Evolutionary conservation across 2,113 vertebrate species (phyloP), one percentile per base, ranked within the genome.

Genomic region (Rhinolophus sinicus): DNA sequence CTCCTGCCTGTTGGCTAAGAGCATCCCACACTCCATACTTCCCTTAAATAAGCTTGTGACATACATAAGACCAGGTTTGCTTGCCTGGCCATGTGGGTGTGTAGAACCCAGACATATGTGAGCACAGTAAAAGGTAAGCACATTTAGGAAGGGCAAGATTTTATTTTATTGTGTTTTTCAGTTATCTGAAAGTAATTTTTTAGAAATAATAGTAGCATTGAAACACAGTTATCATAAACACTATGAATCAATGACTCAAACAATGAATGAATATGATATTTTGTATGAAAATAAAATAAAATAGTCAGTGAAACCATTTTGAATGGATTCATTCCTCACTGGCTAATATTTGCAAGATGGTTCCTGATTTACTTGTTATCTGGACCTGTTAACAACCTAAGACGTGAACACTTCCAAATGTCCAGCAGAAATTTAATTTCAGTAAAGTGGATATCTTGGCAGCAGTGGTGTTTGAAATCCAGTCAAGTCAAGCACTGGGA

Each of bases 1-100:
- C 92, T 98, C 33, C 91, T 94, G 70, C 90, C 88, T 95, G 81
- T 93, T 94, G 78, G 30, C 54, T 93, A 52, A 96, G 98, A 95
- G 84, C 72, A 92, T 97, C 94, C 58, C 90, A 97, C 80, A n/a
- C 26, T 92, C 22, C 58, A 9, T 2, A 26, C 40, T 77, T 85
- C 44, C 72, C 70, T 44, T 47, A 69, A 81, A 58, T 19, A 35
- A 92, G 22, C 58, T 15, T 30, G 52, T 58, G 81, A 87, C 64
- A 64, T 50, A 62, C 21, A 5, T 6, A 69, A 81, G 52, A 76
- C 67, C 7, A n/a, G 3, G 3, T 44, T 82, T 88, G 67, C 47
- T 85, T 47, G 22, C 9, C 84, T 93, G 33, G 38, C 95, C 96
- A 90, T 52, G 81, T 50, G 82, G 4, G 33, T 69, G 91, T 83